Base-by-base conservation (phyloP, 2,888 invertebrate genomes). In the Hipparchia sbordonii region DNA sequence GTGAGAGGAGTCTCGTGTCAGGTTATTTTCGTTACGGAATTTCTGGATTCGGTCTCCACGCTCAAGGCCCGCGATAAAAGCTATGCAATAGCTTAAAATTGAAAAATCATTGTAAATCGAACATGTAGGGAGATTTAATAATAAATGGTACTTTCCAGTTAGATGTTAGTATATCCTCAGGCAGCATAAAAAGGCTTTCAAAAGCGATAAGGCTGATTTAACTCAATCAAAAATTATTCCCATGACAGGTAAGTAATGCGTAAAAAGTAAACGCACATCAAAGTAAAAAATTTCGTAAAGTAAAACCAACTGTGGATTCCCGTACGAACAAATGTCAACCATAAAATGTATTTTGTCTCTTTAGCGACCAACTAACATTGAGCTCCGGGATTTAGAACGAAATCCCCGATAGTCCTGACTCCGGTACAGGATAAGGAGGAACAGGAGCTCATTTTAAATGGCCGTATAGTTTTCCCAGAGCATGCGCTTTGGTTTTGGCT, bases 261-360 rank as follows among this genome's bases (percentile, higher is more conserved):
- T 52, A 46, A 23, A 60, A 52, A 59, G 51, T 46, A 48, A 33
- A 33, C 39, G 46, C 13, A 23, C 12, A 72, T 54, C n/a, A 51
- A 74, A 59, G 70, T 70, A 66, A 54, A 74, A 62, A 74, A 74
- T 59, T 72, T 66, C 45, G 62, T 72, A 70, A 73, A 82, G 79
- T 79, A 79, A 81, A 89, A 91, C 91, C 92, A 91, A 90, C 91
- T 92, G 91, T 92, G 87, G 92, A 85, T 87, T 89, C 88, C 72
- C 71, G 74, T 83, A 82, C 81, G 80, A 82, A 80, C 77, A 77
- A 77, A 79, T 78, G 78, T 81, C 75, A 61, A 69, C 69, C 69
- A 61, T 61, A 61, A 23, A 60, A 77, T 79, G 80, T 82, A 82
- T 78, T 84, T 79, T 80, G 79, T 81, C 78, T 74, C 78, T 75